These are phyloP conservation scores for Andrena praecox DNA, from an alignment of 2,888 invertebrate genomes.

Conservation along the genomic window DNA sequence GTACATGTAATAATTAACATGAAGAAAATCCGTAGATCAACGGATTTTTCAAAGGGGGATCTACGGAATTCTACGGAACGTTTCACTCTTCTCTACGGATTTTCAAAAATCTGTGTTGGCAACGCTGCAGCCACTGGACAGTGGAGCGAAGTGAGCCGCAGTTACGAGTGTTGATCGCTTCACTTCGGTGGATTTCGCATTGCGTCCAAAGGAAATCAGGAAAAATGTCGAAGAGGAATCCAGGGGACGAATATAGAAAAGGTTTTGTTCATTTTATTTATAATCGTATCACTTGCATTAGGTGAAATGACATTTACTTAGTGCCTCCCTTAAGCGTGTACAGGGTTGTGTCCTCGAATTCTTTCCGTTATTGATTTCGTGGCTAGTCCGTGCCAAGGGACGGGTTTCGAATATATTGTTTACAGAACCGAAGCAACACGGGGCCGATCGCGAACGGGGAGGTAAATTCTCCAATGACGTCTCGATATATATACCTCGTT, in stretches of 20 bases:
- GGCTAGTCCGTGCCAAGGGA: constrained; percentile 18
- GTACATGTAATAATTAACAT: no score
- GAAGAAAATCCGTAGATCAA: no score
- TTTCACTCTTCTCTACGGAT: no score
- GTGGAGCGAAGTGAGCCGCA: constrained; percentile 49
- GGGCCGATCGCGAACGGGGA: neutral
- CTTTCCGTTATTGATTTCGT: constrained; percentile 73
- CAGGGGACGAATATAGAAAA: constrained; percentile 82
- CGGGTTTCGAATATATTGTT: constrained; percentile 26
- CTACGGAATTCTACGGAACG: no score
- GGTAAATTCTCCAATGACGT: neutral
- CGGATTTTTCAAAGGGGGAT: no score
- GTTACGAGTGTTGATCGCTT: constrained; percentile 73
- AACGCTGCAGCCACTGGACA: neutral
- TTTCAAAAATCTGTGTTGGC: no score
- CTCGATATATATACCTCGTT: constrained; percentile 23
- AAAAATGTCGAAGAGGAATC: constrained; percentile 78
- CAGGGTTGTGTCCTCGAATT: constrained; percentile 88
- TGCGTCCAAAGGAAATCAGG: constrained; percentile 60
- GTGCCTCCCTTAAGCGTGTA: constrained; percentile 84
- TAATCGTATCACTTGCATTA: constrained; percentile 93
- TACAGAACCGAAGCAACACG: neutral
- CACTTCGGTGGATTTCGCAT: constrained; percentile 61
- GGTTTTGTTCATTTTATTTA: constrained; percentile 79
- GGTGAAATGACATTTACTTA: constrained; percentile 94